Conservation (phyloP, 2,888 invertebrate genomes). For the Calameuta filiformis region DNA sequence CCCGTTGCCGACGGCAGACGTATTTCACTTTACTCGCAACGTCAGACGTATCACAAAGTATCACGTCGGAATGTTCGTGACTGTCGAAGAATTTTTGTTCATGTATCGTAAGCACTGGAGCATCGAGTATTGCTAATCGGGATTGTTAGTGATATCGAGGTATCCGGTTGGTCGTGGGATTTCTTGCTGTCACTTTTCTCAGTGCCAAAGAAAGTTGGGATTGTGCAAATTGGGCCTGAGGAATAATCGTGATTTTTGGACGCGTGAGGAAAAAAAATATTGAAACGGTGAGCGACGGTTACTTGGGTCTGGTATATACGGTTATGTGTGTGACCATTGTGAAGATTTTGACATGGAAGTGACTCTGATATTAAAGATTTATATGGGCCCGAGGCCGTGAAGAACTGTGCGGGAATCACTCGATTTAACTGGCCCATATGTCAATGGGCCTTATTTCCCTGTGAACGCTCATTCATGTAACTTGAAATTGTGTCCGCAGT, state of each 20-base stretch:
- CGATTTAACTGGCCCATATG: background rate
- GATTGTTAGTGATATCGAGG: background rate
- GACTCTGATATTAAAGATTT: constrained; percentile 31
- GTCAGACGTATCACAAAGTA: background rate
- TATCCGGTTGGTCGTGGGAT: background rate
- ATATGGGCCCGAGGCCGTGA: constrained; percentile 16
- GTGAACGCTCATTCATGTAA: background rate
- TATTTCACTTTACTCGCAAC: background rate
- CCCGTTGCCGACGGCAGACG: background rate
- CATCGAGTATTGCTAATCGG: background rate
- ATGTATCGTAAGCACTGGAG: background rate
- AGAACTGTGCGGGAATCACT: constrained; percentile 19
- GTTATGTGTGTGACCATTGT: constrained; percentile 10
- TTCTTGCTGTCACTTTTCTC: background rate
- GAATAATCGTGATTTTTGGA: background rate
- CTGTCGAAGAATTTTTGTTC: background rate
- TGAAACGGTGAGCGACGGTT: background rate
- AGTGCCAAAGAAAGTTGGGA: background rate
- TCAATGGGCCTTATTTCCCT: background rate
- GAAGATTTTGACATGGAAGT: constrained; percentile 25
- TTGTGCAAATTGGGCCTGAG: background rate
- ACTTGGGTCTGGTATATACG: background rate
- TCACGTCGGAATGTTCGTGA: background rate
- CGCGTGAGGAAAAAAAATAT: background rate
- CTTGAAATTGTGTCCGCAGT: background rate